Evolutionary conservation across 2,797 vertebrate genomes (phyloP).

Genomic region (Bothrops alternatus): DNA sequence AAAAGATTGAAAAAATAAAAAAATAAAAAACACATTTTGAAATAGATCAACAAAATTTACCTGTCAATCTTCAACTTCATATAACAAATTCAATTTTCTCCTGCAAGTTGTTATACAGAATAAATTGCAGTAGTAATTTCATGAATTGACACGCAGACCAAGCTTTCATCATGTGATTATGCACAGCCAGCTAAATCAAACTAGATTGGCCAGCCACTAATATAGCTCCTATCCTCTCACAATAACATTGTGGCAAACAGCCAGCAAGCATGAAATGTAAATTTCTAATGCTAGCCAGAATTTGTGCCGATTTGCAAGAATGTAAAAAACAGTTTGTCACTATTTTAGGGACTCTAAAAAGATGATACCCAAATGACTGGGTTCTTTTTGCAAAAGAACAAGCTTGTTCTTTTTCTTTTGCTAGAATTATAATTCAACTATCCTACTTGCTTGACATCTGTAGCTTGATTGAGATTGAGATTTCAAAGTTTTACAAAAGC

Average conservation of each 20-base stretch:
- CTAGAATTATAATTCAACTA: constrained; percentile 29
- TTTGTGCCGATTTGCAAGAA: neutral
- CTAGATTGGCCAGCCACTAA: neutral
- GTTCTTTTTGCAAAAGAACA: neutral
- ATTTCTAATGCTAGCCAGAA: neutral
- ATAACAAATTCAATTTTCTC: neutral
- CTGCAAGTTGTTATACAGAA: neutral
- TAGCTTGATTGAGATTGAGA: constrained; percentile 1
- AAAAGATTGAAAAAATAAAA: no score
- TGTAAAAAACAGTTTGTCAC: neutral
- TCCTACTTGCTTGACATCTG: constrained; percentile 32
- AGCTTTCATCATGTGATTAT: rapidly evolving
- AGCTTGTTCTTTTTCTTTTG: constrained; percentile 17
- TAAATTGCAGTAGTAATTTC: neutral
- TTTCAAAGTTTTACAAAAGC: neutral
- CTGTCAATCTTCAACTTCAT: neutral
- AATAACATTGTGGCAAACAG: neutral
- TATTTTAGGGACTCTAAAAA: neutral
- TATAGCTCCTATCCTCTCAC: neutral
- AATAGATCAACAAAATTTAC: neutral
- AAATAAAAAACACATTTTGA: neutral
- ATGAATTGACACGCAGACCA: neutral
- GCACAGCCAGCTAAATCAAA: neutral
- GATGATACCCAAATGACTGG: neutral
- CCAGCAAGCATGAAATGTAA: neutral